phyloP scores from a whole-genome alignment of 64 coral and sea anemone genomes.

The Montipora capricornis region DNA sequence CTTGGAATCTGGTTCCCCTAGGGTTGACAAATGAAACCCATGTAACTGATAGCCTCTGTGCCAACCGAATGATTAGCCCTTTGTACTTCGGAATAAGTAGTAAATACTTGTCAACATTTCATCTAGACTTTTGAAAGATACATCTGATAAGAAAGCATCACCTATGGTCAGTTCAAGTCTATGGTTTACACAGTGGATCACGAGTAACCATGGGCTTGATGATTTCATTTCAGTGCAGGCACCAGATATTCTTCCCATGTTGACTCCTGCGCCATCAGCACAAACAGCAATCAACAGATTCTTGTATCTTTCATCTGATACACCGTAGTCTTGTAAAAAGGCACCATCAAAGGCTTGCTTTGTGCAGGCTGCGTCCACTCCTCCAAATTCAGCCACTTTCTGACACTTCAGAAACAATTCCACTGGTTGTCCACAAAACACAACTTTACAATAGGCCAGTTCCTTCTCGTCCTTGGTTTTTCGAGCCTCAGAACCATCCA shows the following conservation, averaged over 20 bases:
- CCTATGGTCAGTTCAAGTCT: conserved; percentile 33
- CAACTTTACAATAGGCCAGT: conserved; percentile 72
- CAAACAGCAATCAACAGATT: conserved; percentile 58
- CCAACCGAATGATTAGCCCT: conserved; percentile 37
- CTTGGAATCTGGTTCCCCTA: conserved; percentile 62
- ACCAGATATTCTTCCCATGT: conserved; percentile 60
- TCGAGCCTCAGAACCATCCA: conserved; percentile 63
- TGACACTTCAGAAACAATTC: conserved; percentile 64
- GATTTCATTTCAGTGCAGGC: conserved; percentile 57
- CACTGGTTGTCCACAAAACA: conserved; percentile 66
- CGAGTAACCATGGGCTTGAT: conserved; percentile 30
- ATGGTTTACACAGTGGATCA: conserved; percentile 35
- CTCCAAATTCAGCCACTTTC: conserved; percentile 56
- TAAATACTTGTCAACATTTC: conserved; percentile 65
- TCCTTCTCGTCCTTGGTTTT: conserved; percentile 64
- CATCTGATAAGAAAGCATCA: conserved; percentile 64
- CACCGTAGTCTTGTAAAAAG: conserved; percentile 25
- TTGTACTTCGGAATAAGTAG: conserved; percentile 66
- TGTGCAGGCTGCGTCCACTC: conserved; percentile 41
- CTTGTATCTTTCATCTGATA: conserved; percentile 43
- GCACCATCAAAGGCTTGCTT: conserved; percentile 64
- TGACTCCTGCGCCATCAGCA: conserved; percentile 47
- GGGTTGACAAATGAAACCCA: conserved; percentile 73
- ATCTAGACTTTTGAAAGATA: conserved; percentile 51
- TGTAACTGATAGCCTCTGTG: conserved; percentile 69